These are phyloP conservation scores for Phalacrocorax pelagicus DNA, from an alignment of 2,113 vertebrate genomes.

Conservation along the genomic window DNA sequence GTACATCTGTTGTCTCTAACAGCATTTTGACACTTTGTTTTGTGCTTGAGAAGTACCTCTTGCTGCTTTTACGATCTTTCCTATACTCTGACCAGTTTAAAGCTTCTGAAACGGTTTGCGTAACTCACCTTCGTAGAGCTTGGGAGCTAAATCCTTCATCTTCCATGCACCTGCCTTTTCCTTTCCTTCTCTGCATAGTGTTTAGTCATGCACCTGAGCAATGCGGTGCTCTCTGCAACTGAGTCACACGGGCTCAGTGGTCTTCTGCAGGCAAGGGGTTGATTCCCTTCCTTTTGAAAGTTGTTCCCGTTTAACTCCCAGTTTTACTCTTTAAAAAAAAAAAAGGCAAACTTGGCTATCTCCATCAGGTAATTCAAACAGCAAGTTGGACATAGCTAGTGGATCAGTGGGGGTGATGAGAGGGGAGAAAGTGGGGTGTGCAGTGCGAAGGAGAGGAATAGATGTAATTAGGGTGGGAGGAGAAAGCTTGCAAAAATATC, in stretches of 20 bases:
- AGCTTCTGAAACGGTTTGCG: neutral
- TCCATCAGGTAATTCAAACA: neutral
- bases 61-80: neutral
- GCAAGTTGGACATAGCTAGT: neutral
- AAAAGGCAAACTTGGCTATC: neutral
- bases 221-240: neutral
- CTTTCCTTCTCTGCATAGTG: neutral
- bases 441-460: neutral
- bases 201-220: neutral
- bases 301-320: neutral
- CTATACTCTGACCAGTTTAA: neutral
- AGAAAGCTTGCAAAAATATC: neutral
- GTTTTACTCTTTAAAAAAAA: neutral
- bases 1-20: neutral
- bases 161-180: neutral
- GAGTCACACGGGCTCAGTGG: fast-evolving
- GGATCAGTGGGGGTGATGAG: neutral
- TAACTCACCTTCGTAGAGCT: neutral
- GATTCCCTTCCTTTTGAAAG: neutral
- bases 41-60: neutral
- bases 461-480: neutral
- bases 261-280: neutral
- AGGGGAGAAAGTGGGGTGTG: neutral
- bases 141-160: neutral
- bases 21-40: neutral